Evolutionary conservation across 2,888 invertebrate genomes (phyloP), one percentile per base, ranked within the genome.

Genomic region (Calliopum simillimum): DNA sequence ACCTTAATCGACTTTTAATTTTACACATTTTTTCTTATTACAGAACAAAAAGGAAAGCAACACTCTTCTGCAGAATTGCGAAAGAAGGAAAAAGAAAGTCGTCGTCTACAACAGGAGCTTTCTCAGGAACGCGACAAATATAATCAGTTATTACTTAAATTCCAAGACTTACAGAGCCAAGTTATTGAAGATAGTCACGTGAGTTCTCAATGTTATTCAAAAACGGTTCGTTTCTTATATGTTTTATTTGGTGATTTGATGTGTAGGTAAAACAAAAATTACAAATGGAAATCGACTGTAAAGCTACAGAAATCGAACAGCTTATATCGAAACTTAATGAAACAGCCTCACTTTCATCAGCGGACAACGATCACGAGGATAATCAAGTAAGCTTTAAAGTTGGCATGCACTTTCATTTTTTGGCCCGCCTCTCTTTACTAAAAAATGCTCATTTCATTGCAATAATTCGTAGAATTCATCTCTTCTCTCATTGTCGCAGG

Each of bases 201-300:
- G 12, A 84, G 88, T 74, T 64, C 14, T 16, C n/a, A n/a, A 16
- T 43, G 43, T 14, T 33, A 16, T 23, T 44, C 53, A 16, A 55
- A 43, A 41, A 46, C n/a, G n/a, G 44, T 59, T 23, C 21, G 21
- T 61, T 49, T 56, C 41, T n/a, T 43, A n/a, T 43, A 33, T 21
- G 3, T 5, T 19, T 49, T 4, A 5, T 4, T 51, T 41, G 3
- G 21, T 11, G 23, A 21, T 4, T 23, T 53, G 12, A 12, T 47
- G 65, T 62, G 19, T 74, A 86, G 84, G 77, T 80, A 67, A 91
- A 90, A 78, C 89, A 93, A 78, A 91, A 94, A 73, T 89, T 97
- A 71, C 94, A 96, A 86, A 98, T 98, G 97, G 98, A 99, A 88
- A 90, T 97, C 73, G 98, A 98, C 87, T 95, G 96, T 81, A 98